Evolutionary conservation across 2,113 vertebrate genomes (phyloP).

Genomic region (Athene cunicularia): DNA sequence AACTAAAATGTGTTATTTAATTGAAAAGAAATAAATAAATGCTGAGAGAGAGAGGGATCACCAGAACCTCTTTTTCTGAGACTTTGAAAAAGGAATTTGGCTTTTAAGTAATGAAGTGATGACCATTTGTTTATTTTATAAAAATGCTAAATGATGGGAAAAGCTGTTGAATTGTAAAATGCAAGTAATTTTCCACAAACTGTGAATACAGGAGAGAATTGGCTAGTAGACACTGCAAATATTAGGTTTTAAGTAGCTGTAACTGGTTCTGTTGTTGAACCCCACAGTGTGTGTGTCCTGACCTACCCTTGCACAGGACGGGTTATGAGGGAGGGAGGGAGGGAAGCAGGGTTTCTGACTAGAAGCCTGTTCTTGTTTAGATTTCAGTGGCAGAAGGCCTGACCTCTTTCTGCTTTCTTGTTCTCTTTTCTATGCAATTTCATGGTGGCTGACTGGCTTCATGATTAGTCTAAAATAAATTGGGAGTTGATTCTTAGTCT

Average conservation of each 20-base stretch:
- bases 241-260: background rate
- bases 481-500: background rate
- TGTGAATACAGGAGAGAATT: background rate
- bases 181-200: background rate
- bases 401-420: constrained; percentile 45
- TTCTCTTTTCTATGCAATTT: constrained; percentile 48
- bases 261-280: background rate
- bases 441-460: constrained; percentile 40
- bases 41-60: background rate
- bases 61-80: background rate
- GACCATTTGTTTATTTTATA: background rate
- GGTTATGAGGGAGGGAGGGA: background rate
- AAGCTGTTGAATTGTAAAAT: background rate
- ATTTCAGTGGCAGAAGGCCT: constrained; percentile 34
- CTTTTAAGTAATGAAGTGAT: background rate
- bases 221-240: background rate
- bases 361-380: constrained; percentile 10
- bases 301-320: background rate
- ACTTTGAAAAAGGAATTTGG: background rate
- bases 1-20: background rate
- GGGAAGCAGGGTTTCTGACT: background rate
- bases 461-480: constrained; percentile 45
- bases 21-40: background rate
- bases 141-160: background rate
- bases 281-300: background rate